These are phyloP conservation scores for Lates japonicus DNA, from an alignment of 2,797 vertebrate species.

Conservation along the genomic window DNA sequence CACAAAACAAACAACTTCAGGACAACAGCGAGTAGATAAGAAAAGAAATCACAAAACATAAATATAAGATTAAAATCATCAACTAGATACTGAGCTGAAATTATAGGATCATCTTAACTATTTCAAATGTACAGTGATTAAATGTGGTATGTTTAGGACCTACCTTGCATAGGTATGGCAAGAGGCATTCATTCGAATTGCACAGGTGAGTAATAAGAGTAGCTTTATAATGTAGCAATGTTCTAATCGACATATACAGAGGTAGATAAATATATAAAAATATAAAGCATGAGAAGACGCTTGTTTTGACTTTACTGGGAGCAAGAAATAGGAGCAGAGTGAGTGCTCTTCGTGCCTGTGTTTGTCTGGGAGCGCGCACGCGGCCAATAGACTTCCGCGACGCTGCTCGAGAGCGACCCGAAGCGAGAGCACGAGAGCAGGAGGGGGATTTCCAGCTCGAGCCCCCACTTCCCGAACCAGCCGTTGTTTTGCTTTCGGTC, in stretches of 20 bases:
- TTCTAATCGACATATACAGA: too few species aligned
- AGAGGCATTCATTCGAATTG: too few species aligned
- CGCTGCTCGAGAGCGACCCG: constrained; percentile 67
- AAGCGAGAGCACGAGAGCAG: constrained; percentile 72
- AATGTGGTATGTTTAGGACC: background rate
- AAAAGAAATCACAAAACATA: background rate
- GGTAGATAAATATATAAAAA: too few species aligned
- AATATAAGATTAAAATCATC: too few species aligned
- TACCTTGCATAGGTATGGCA: too few species aligned
- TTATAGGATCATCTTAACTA: too few species aligned
- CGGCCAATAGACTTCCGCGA: constrained; percentile 75
- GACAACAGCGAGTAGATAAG: background rate
- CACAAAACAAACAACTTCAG: background rate
- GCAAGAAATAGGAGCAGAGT: constrained; percentile 41
- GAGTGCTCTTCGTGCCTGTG: constrained; percentile 1
- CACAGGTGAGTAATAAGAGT: too few species aligned
- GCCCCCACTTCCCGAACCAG: constrained; percentile 66
- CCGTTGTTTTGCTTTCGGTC: constrained; percentile 99
- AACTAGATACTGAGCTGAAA: too few species aligned
- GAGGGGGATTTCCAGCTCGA: constrained; percentile 91
- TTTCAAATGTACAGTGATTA: too few species aligned
- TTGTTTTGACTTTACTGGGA: background rate
- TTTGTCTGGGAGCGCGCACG: constrained; percentile 80
- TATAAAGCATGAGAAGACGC: background rate
- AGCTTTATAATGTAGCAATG: too few species aligned